phyloP scores from a whole-genome alignment of 1,140 invertebrate species.

The Magallana gigas region DNA sequence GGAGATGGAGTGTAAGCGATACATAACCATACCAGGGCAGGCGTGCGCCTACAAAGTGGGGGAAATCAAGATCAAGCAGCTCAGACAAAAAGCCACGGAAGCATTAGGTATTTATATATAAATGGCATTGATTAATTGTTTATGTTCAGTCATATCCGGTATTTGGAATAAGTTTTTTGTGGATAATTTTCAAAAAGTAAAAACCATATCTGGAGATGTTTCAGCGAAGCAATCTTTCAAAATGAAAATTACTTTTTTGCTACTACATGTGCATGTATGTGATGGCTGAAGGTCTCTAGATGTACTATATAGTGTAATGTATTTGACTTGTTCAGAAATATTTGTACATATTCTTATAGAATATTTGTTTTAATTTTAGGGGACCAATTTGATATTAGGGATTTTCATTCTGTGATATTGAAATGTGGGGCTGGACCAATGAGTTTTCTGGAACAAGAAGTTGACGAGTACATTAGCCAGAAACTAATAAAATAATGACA shows the following conservation, averaged over 20 bases:
- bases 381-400: conserved; percentile 44
- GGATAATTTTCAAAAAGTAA: no score
- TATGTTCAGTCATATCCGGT: no score
- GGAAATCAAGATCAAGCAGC: conserved; percentile 77
- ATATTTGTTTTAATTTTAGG: conserved; percentile 32
- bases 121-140: no score
- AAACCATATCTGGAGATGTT: no score
- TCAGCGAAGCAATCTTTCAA: no score
- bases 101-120: conserved; percentile 67
- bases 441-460: conserved; percentile 44
- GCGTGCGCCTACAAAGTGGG: conserved; percentile 79
- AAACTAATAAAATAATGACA: background rate
- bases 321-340: no score
- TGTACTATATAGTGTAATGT: no score
- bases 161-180: no score
- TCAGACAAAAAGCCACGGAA: conserved; percentile 72
- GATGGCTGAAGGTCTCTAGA: background rate
- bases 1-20: conserved; percentile 24
- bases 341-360: no score
- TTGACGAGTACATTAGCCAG: conserved; percentile 40
- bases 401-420: conserved; percentile 51
- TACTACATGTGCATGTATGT: background rate
- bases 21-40: conserved; percentile 42
- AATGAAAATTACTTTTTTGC: background rate
- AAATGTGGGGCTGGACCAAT: conserved; percentile 49